Evolutionary conservation across 2,888 invertebrate species (phyloP).

Genomic region (Epirrhoe alternata): DNA sequence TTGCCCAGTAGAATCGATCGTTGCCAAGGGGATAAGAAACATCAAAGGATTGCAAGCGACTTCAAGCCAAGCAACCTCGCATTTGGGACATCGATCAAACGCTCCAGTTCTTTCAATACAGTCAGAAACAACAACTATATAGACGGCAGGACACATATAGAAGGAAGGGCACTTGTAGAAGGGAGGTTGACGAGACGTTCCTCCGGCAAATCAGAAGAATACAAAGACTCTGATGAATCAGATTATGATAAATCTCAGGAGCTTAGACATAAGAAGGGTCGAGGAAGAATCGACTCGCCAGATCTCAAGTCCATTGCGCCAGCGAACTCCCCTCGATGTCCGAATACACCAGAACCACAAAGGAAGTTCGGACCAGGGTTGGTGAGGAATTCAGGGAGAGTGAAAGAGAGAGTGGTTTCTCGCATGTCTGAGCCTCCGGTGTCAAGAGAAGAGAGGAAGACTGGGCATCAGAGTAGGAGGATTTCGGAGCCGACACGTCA

Average conservation of each 20-base stretch:
- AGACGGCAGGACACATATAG: constrained; percentile 56
- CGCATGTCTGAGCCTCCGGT: constrained; percentile 85
- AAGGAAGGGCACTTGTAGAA: constrained; percentile 58
- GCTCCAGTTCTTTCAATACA: constrained; percentile 88
- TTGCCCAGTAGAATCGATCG: constrained; percentile 71
- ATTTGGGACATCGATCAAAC: constrained; percentile 82
- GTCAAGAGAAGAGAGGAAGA: constrained; percentile 69
- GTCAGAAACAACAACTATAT: constrained; percentile 79
- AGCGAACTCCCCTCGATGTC: constrained; percentile 82
- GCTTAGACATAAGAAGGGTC: constrained; percentile 88
- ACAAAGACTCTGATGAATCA: constrained; percentile 76
- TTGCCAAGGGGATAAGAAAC: constrained; percentile 72
- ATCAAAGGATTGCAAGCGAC: constrained; percentile 65
- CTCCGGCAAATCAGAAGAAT: constrained; percentile 71
- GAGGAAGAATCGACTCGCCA: constrained; percentile 86
- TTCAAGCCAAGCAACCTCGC: constrained; percentile 58
- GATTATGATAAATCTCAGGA: constrained; percentile 74
- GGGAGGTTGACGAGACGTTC: constrained; percentile 63
- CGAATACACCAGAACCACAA: constrained; percentile 87
- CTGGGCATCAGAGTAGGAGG: constrained; percentile 75
- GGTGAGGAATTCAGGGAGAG: constrained; percentile 72
- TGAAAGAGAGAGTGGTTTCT: constrained; percentile 82
- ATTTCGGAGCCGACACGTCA: constrained; percentile 74
- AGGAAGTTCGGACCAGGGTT: constrained; percentile 84
- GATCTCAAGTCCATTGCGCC: constrained; percentile 78